These are phyloP conservation scores for Penaeus monodon DNA, from an alignment of 2,888 invertebrate genomes.

Conservation along the genomic window DNA sequence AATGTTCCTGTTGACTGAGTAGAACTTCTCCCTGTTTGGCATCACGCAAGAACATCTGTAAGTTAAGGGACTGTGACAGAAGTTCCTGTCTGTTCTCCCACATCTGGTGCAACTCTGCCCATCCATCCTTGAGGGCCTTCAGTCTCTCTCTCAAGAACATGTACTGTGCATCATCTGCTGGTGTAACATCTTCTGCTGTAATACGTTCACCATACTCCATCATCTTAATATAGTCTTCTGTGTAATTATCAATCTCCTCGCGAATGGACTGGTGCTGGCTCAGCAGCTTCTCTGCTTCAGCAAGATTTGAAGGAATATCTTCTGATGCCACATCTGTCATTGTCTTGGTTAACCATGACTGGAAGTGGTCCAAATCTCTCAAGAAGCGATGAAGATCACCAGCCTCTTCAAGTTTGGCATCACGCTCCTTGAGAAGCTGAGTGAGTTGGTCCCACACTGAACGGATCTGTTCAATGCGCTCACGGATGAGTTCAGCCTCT, in stretches of 20 bases:
- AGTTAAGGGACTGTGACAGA: constrained; percentile 92
- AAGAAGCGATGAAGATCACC: constrained; percentile 98
- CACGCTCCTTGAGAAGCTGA: constrained; percentile 96
- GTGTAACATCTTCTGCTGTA: constrained; percentile 81
- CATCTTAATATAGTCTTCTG: constrained; percentile 98
- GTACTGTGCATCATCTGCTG: constrained; percentile 97
- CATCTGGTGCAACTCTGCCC: constrained; percentile 99
- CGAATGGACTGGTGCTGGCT: constrained; percentile 97
- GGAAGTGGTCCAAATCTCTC: constrained; percentile 99
- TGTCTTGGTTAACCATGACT: constrained; percentile 97
- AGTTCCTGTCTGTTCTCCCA: constrained; percentile 98
- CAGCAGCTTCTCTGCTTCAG: constrained; percentile 96
- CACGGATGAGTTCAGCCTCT: constrained; percentile 89
- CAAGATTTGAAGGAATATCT: constrained; percentile 91
- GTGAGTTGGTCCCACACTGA: constrained; percentile 97
- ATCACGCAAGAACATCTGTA: constrained; percentile 95
- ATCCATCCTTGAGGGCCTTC: constrained; percentile 97
- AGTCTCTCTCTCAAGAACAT: constrained; percentile 99
- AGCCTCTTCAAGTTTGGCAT: constrained; percentile 97
- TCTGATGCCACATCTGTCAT: constrained; percentile 99
- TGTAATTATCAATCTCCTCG: constrained; percentile 99
- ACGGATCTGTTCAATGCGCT: constrained; percentile 91
- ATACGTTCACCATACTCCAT: constrained; percentile 98
- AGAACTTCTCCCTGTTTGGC: constrained; percentile 97
- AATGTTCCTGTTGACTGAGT: constrained; percentile 97